Conservation (phyloP, 2,113 vertebrate species). For the Ardeotis arabs region DNA sequence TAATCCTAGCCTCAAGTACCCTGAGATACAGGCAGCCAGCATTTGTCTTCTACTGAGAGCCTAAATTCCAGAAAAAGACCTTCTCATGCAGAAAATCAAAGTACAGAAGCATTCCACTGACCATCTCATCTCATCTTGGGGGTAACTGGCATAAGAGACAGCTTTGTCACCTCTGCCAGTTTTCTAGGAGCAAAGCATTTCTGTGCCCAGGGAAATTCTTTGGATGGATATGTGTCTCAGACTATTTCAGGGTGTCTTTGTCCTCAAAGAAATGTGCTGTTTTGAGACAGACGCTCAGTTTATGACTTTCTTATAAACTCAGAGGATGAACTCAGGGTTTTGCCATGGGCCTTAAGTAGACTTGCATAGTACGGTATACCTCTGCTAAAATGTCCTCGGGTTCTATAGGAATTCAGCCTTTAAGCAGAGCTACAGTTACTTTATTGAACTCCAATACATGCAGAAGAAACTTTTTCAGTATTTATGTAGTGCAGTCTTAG, state of each 20-base stretch:
- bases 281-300: background rate
- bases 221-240: background rate
- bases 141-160: background rate
- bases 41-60: background rate
- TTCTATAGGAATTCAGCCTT: background rate
- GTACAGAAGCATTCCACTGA: background rate
- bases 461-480: background rate
- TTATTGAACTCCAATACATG: background rate
- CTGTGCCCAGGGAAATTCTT: background rate
- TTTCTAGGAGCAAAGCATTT: slow-evolving; percentile 1
- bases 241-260: background rate
- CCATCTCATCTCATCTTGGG: background rate
- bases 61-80: background rate
- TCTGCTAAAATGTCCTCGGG: background rate
- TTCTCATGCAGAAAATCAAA: background rate
- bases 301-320: background rate
- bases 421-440: background rate
- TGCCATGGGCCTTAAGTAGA: background rate
- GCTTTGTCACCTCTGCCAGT: background rate
- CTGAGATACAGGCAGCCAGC: background rate
- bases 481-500: background rate
- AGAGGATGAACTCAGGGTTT: background rate
- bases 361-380: background rate
- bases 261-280: background rate
- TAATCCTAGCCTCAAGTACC: background rate